Evolutionary conservation across 2,797 vertebrate species (phyloP).

Genomic region (Lepus townsendii): DNA sequence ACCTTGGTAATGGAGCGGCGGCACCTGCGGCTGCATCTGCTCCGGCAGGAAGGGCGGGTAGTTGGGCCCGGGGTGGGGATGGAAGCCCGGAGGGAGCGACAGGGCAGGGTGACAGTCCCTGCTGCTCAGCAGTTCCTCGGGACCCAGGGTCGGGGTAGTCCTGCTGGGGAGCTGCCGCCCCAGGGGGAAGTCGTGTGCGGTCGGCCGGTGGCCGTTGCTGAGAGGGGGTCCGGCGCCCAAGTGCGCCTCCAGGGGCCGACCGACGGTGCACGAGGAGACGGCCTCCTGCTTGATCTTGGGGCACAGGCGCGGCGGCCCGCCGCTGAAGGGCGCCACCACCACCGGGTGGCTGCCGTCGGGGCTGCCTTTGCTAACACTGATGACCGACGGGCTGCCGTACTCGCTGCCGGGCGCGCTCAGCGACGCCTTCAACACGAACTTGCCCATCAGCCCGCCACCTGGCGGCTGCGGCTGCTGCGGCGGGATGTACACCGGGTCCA

Average conservation of each 20-base stretch:
- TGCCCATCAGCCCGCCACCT: slow-evolving; percentile 94
- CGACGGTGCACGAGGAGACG: slow-evolving; percentile 89
- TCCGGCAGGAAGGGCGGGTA: slow-evolving; percentile 93
- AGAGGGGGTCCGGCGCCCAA: slow-evolving; percentile 87
- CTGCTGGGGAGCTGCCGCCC: slow-evolving; percentile 89
- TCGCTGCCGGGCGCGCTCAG: slow-evolving; percentile 92
- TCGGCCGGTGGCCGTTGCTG: slow-evolving; percentile 88
- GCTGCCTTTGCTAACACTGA: slow-evolving; percentile 90
- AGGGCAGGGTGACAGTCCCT: slow-evolving; percentile 93
- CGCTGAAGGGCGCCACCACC: slow-evolving; percentile 82
- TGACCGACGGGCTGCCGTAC: slow-evolving; percentile 90
- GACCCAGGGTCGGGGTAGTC: slow-evolving; percentile 92
- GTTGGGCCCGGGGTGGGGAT: slow-evolving; percentile 91
- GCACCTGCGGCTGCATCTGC: slow-evolving; percentile 89
- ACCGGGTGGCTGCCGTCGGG: slow-evolving; percentile 87
- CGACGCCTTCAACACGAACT: slow-evolving; percentile 96
- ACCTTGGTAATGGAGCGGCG: slow-evolving; percentile 96
- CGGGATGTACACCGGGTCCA: slow-evolving; percentile 97
- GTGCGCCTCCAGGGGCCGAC: slow-evolving; percentile 89
- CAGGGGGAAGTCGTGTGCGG: slow-evolving; percentile 91
- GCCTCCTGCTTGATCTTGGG: slow-evolving; percentile 96
- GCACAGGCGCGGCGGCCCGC: slow-evolving; percentile 90
- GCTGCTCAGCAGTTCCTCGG: slow-evolving; percentile 92
- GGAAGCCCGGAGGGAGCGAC: slow-evolving; percentile 93
- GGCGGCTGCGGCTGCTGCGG: slow-evolving; percentile 88